These are phyloP conservation scores for Echinometra lucunter DNA, from an alignment of 53 echinoderm and acorn worm genomes.

Conservation along the genomic window DNA sequence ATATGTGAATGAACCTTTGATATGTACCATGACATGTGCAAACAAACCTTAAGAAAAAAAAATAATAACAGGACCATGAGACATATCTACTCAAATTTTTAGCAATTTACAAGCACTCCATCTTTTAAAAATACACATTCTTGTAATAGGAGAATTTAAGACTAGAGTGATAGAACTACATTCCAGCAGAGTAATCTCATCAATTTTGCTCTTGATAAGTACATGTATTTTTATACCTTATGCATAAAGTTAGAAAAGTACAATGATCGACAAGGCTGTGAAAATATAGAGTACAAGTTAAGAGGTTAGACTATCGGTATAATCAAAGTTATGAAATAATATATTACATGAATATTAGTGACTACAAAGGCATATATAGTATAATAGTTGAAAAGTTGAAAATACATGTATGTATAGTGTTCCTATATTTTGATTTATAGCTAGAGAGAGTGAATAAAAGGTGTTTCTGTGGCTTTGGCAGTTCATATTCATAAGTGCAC, in stretches of 20 bases:
- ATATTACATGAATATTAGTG: background rate
- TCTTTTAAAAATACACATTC: background rate
- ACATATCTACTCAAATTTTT: background rate
- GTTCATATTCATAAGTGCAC: slow-evolving; percentile 8
- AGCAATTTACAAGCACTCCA: slow-evolving; percentile 26
- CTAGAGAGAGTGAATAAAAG: background rate
- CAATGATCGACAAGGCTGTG: background rate
- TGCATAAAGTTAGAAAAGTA: background rate
- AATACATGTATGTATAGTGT: slow-evolving; percentile 16
- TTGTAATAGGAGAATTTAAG: background rate
- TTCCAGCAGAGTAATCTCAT: background rate
- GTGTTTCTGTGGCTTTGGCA: slow-evolving; percentile 39
- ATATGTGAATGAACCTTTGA: no score
- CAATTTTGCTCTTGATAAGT: background rate
- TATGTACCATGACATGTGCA: no score
- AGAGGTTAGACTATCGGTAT: background rate
- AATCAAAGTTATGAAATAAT: background rate
- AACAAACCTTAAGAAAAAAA: no score
- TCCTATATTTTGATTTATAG: slow-evolving; percentile 12
- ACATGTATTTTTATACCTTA: no score
- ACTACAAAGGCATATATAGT: slow-evolving; percentile 20
- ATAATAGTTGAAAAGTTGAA: background rate
- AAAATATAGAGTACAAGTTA: background rate
- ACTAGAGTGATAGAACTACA: background rate
- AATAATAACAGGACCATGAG: no score